phyloP scores from a whole-genome alignment of 2,797 vertebrate genomes.

The Gila robusta region DNA sequence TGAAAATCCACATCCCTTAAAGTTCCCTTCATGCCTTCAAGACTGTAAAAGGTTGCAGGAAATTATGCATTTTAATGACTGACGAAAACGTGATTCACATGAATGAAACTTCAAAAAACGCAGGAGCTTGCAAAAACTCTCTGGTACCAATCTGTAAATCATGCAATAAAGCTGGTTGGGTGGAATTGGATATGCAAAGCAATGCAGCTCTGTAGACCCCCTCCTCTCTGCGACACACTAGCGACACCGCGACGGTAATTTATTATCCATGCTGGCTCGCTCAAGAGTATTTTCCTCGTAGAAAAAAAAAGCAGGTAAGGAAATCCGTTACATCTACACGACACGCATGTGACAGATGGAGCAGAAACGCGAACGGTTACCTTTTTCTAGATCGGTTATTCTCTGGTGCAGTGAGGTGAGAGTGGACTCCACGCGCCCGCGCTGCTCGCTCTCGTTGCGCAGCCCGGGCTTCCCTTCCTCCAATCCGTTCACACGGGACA shows the following conservation, averaged over 20 bases:
- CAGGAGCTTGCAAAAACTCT: conserved; percentile 33
- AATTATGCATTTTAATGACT: conserved; percentile 2
- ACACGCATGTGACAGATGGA: not conserved
- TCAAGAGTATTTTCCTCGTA: not conserved
- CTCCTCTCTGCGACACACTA: conserved; percentile 17
- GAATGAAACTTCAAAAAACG: conserved; percentile 47
- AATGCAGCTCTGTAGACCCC: conserved; percentile 49
- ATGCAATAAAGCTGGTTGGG: conserved; percentile 48
- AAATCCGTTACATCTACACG: not conserved
- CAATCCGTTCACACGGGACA: conserved; percentile 93
- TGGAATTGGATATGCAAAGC: conserved; percentile 63
- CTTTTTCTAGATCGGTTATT: conserved; percentile 97
- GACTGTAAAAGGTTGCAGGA: conserved; percentile 26
- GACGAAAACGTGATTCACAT: conserved; percentile 60
- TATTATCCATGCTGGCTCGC: conserved; percentile 6
- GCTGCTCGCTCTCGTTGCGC: conserved; percentile 92
- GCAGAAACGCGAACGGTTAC: conserved; percentile 69
- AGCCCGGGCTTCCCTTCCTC: conserved; percentile 91
- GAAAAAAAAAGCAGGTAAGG: not conserved
- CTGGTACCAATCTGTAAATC: conserved; percentile 32
- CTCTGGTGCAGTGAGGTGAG: conserved; percentile 95
- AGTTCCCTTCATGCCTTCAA: not conserved
- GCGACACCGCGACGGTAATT: not conserved
- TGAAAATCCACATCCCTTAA: not conserved
- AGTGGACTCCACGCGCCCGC: conserved; percentile 92